Base-by-base conservation (phyloP, 2,113 vertebrate genomes). In the Nibea coibor region DNA sequence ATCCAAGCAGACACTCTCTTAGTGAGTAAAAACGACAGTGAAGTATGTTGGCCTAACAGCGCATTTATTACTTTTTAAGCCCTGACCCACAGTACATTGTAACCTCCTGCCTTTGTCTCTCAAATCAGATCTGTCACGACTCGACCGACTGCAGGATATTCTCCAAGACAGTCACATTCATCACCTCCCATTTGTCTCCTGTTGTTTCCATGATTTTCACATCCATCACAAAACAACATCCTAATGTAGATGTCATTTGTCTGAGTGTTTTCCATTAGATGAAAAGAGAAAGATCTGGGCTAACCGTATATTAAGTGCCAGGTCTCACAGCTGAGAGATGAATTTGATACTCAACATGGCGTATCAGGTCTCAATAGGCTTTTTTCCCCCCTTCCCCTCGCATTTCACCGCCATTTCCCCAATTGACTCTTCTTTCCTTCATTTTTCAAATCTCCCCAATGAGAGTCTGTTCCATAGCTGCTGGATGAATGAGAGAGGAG, bases 251-350 rank as follows among this genome's bases (percentile, higher is more conserved):
- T 80, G 88, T 88, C 87, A 85, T 87, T 81, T 84, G 62, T 83
- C 68, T 81, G 56, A 86, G 73, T 80, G 80, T 70, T 81, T 83
- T 85, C 69, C 72, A 67, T 71, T 45, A 78, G 82, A 84, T 88
- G 87, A 76, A 81, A 82, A 80, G 74, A 80, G 83, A 92, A 82
- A 78, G 77, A 88, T 91, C 76, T 79, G 58, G 64, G 88, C 50
- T 79, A 80, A 81, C 68, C 12, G 0, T 72, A 67, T 79, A 88
- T 86, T 71, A 80, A 87, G 81, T 78, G 65, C 75, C 85, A 66
- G 66, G 72, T 86, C 81, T 85, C 54, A 45, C 62, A 68, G 77
- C 59, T 45, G 48, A 79, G 76, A 74, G 85, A 88, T 76, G 71
- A 75, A 84, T 90, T 59, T 80, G 70, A 76, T 76, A 74, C 80